Evolutionary conservation across 2,797 vertebrate genomes (phyloP), one percentile per base, ranked within the genome.

Genomic region (Manis javanica): DNA sequence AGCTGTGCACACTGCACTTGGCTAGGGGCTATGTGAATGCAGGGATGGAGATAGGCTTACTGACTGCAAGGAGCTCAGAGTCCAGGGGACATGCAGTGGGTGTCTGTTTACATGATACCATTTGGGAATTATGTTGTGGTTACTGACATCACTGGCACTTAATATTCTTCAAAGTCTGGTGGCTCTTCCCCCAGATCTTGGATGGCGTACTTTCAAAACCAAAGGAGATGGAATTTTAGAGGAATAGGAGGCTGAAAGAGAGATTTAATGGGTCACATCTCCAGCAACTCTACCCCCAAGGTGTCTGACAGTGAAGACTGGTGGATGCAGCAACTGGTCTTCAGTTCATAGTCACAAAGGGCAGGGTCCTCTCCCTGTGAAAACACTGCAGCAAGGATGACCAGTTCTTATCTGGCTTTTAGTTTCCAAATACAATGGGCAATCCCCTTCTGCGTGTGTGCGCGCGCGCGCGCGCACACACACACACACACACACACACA

Each of bases 381-480:
- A 34, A 31, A 26, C 8, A 34, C 3, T 24, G 7, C 16, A 34
- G 49, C 49, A 39, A 74, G 31, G 26, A 55, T 69, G 51, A 51
- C 23, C 4, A 18, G 16, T 6, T 19, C 26, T 81, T 85, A 66
- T 26, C 8, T 87, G 55, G 77, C 78, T 61, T 89, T 89, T 74
- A 78, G 34, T 10, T 94, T 42, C 7, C 51, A 24, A 64, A 66
- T 37, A 82, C 18, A 18, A 46, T 46, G 46, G 46, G 9, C 46
- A 46, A 46, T 46, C 46, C 10, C 46, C 46, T 46, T 46, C 46
- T 46, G 46, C 46, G 15, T 29, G 39, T 18, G 3, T 29, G 34
- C 2, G 0, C 11, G 1, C 10, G 39, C 0, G 34, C 34, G 34
- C 34, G n/a, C n/a, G 5, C 15, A 9, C 34, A 26, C 12, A 24